Evolutionary conservation across 2,797 vertebrate genomes (phyloP).

Genomic region (Mus spretus): DNA sequence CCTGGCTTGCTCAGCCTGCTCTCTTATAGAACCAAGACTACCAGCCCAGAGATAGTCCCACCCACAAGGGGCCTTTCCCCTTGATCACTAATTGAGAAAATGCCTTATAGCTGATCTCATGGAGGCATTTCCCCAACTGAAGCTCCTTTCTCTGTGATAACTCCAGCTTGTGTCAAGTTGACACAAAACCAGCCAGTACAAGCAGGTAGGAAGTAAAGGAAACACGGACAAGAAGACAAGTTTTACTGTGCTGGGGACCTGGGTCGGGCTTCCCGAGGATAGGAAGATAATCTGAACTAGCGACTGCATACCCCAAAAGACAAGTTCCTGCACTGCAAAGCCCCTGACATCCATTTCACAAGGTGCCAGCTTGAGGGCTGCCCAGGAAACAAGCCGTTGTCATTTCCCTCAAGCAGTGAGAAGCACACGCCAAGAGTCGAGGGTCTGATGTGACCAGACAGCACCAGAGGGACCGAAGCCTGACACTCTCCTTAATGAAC

Average conservation of each 20-base stretch:
- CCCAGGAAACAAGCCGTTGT: neutral
- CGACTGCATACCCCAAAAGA: neutral
- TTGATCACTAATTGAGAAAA: too few species aligned
- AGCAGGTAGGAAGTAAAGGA: neutral
- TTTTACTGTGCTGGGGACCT: neutral
- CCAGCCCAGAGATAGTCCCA: too few species aligned
- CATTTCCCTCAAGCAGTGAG: neutral
- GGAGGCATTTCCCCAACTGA: too few species aligned
- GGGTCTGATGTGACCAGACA: neutral
- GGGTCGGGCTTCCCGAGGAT: neutral
- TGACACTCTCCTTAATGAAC: neutral
- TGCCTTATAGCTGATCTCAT: too few species aligned
- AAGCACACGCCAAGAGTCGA: neutral
- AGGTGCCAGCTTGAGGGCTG: neutral
- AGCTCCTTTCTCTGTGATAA: too few species aligned
- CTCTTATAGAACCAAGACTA: too few species aligned
- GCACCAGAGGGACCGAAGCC: neutral
- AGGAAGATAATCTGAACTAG: neutral
- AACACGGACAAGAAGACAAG: too few species aligned
- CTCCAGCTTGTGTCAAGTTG: too few species aligned
- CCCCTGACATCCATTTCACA: neutral
- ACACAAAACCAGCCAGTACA: too few species aligned
- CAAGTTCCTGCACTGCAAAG: neutral
- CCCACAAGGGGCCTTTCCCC: too few species aligned
- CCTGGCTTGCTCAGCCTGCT: too few species aligned